These are phyloP conservation scores for Porites lutea DNA, from an alignment of 64 coral and sea anemone species.

Conservation along the genomic window DNA sequence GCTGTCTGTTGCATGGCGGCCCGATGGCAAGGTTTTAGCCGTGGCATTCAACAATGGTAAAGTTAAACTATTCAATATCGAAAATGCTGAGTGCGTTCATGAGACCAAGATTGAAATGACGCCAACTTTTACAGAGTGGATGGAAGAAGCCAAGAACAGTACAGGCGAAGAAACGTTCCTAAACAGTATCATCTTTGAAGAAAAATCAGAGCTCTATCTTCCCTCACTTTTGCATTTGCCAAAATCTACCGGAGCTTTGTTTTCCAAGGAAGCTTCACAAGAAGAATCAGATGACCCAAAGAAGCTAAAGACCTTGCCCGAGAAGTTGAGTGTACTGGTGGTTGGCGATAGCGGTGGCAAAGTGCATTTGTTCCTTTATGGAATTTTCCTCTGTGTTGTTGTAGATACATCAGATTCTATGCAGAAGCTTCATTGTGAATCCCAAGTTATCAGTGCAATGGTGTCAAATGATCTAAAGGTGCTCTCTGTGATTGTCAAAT, in stretches of 20 bases:
- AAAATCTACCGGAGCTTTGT: conserved; percentile 73
- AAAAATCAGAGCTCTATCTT: conserved; percentile 77
- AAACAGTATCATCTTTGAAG: conserved; percentile 44
- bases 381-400: conserved; percentile 78
- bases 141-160: conserved; percentile 33
- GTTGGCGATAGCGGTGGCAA: conserved; percentile 75
- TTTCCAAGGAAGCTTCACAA: conserved; percentile 78
- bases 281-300: conserved; percentile 79
- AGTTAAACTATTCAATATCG: conserved; percentile 85
- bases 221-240: conserved; percentile 79
- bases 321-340: conserved; percentile 81
- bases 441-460: conserved; percentile 54
- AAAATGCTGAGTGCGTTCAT: conserved; percentile 96
- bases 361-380: conserved; percentile 86
- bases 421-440: conserved; percentile 9
- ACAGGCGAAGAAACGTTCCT: neutral
- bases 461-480: conserved; percentile 69
- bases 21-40: conserved; percentile 92
- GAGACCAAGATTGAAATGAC: conserved; percentile 49
- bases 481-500: conserved; percentile 63
- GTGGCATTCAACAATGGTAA: conserved; percentile 83
- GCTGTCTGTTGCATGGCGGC: conserved; percentile 84
- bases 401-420: conserved; percentile 48
- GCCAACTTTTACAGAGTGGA: conserved; percentile 81
- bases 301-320: conserved; percentile 75